These are phyloP conservation scores for Mayetiola destructor DNA, from an alignment of 2,888 invertebrate species.

Conservation along the genomic window DNA sequence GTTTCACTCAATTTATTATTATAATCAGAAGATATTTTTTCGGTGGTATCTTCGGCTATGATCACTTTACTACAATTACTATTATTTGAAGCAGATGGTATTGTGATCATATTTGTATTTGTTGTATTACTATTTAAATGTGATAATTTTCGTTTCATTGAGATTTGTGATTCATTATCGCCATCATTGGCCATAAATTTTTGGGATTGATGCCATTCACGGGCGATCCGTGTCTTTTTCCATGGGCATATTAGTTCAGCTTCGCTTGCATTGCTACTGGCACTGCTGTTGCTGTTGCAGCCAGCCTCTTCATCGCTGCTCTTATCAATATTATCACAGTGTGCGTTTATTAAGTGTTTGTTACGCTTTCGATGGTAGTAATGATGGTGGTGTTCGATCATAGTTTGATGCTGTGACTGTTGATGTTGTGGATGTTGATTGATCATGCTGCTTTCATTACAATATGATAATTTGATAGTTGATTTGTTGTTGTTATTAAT, in stretches of 20 bases:
- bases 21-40: neutral
- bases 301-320: slow-evolving; percentile 13
- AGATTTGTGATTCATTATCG: no score
- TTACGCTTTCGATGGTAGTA: slow-evolving; percentile 13
- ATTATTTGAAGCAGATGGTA: no score
- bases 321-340: slow-evolving; percentile 13
- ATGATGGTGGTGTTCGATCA: neutral
- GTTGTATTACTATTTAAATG: no score
- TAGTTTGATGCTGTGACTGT: neutral
- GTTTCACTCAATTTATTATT: no score
- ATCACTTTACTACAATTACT: neutral
- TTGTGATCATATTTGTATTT: no score
- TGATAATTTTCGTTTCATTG: no score
- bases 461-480: no score
- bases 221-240: slow-evolving; percentile 35
- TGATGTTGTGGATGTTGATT: neutral
- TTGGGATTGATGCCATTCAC: slow-evolving; percentile 25
- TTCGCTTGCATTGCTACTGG: slow-evolving; percentile 14
- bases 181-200: slow-evolving; percentile 7
- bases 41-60: neutral
- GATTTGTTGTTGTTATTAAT: no score
- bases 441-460: no score
- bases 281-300: slow-evolving; percentile 13
- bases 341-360: slow-evolving; percentile 13
- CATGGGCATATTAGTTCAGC: slow-evolving; percentile 27